These are phyloP conservation scores for Brachyhypopomus gauderio DNA, from an alignment of 2,113 vertebrate species.

Conservation along the genomic window DNA sequence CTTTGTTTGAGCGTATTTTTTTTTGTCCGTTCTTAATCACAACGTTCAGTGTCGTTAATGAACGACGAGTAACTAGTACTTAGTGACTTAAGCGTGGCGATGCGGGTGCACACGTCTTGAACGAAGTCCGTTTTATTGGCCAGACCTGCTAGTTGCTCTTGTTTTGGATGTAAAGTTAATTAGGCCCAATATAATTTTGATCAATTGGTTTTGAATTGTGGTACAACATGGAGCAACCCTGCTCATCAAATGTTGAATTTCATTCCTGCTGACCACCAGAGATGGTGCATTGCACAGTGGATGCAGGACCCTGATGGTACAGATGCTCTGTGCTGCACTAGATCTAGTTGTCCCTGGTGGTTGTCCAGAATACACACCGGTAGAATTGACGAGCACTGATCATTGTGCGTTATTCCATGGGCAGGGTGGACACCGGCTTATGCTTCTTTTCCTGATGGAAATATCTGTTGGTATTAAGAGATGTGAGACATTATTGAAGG, in stretches of 20 bases:
- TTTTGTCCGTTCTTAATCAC: constrained; percentile 63
- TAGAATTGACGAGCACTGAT: neutral
- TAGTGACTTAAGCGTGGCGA: constrained; percentile 27
- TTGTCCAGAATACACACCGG: neutral
- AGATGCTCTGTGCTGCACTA: neutral
- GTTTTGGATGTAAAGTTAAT: constrained; percentile 8
- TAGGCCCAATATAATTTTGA: neutral
- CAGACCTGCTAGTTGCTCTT: neutral
- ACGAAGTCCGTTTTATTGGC: constrained; percentile 24
- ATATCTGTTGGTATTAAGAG: neutral
- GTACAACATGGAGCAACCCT: neutral
- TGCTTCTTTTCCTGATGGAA: neutral
- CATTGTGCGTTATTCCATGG: neutral
- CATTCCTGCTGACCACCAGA: neutral
- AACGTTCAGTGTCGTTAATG: constrained; percentile 64
- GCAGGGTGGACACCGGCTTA: neutral
- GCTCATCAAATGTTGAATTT: neutral
- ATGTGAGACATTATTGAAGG: neutral
- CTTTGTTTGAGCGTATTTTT: constrained; percentile 56
- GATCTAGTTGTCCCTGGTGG: neutral
- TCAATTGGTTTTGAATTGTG: constrained; percentile 19
- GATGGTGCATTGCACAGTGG: neutral
- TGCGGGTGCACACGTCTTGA: constrained; percentile 26
- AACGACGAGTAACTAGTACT: constrained; percentile 12
- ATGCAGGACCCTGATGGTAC: neutral